Percentiles rank a stretch among this genome's conserved stretches.
These are phyloP conservation scores for Caenorhabditis briggsae DNA, from an alignment of 1,140 invertebrate genomes.

Conservation along the genomic window DNA sequence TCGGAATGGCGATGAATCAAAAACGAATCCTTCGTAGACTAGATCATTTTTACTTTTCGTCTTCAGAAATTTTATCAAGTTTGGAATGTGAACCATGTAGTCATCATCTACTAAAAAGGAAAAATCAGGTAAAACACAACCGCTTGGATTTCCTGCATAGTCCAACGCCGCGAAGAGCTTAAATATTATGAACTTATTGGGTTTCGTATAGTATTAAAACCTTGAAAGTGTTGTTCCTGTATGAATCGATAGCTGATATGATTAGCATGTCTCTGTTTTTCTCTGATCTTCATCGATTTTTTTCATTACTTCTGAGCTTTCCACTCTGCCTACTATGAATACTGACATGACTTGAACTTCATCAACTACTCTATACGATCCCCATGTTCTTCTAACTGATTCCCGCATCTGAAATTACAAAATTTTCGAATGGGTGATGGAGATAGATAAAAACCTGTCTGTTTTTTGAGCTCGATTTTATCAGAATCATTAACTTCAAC, in stretches of 20 bases:
- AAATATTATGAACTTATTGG: conserved; percentile 20
- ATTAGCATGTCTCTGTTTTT: not conserved
- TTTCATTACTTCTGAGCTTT: conserved; percentile 1
- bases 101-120: conserved; percentile 75
- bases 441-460: not conserved
- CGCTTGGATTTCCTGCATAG: conserved; percentile 65
- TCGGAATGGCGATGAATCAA: conserved; percentile 75
- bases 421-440: too few species aligned
- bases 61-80: conserved; percentile 64
- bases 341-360: conserved; percentile 7
- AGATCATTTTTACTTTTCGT: conserved; percentile 51
- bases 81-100: conserved; percentile 70
- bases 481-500: not conserved
- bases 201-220: conserved; percentile 34
- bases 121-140: conserved; percentile 53
- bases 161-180: conserved; percentile 69
- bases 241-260: conserved; percentile 63
- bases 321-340: not conserved
- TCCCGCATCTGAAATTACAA: conserved; percentile 8
- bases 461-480: conserved; percentile 30
- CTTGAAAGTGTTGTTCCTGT: conserved; percentile 74
- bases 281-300: not conserved
- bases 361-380: not conserved
- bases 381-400: conserved; percentile 18
- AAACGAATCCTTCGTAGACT: conserved; percentile 72